Evolutionary conservation across 2,797 vertebrate species (phyloP).

Genomic region (Myoxocephalus aenaeus): DNA sequence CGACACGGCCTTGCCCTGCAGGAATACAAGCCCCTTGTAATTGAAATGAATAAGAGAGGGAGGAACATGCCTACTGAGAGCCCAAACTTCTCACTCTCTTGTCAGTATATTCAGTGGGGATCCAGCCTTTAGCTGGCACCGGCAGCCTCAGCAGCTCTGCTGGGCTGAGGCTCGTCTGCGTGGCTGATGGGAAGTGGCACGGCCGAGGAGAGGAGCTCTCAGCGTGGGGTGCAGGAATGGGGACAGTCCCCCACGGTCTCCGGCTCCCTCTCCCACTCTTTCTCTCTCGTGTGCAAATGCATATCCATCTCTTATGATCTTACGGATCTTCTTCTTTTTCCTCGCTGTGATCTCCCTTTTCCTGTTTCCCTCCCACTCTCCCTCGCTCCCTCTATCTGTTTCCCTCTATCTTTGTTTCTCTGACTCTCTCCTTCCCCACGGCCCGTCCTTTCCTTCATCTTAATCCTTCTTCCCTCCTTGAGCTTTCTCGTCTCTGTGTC

Average conservation of each 20-base stretch:
- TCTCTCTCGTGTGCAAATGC: slow-evolving; percentile 76
- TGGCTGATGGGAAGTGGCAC: slow-evolving; percentile 79
- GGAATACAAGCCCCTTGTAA: slow-evolving; percentile 83
- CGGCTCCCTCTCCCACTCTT: slow-evolving; percentile 65
- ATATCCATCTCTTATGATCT: slow-evolving; percentile 79
- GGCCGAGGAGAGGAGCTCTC: slow-evolving; percentile 74
- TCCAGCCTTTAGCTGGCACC: slow-evolving; percentile 69
- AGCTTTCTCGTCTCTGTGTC: slow-evolving; percentile 53
- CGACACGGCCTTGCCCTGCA: slow-evolving; percentile 79
- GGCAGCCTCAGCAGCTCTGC: slow-evolving; percentile 61
- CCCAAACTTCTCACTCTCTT: slow-evolving; percentile 73
- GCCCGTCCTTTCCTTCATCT: slow-evolving; percentile 76
- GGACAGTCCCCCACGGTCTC: slow-evolving; percentile 82
- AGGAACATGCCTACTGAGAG: slow-evolving; percentile 76
- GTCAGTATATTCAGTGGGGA: slow-evolving; percentile 77
- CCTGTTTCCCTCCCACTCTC: slow-evolving; percentile 80
- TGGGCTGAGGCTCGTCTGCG: slow-evolving; percentile 69
- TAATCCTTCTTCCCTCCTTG: slow-evolving; percentile 68
- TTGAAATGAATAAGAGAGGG: slow-evolving; percentile 82
- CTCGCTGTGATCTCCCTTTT: slow-evolving; percentile 77
- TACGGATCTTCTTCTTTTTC: slow-evolving; percentile 75
- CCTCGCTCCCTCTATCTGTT: slow-evolving; percentile 30
- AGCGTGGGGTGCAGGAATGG: slow-evolving; percentile 78
- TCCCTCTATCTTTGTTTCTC: slow-evolving; percentile 69
- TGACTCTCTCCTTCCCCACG: slow-evolving; percentile 72